Base-by-base conservation (phyloP, 2,888 invertebrate genomes). In the Drosophila merina region DNA sequence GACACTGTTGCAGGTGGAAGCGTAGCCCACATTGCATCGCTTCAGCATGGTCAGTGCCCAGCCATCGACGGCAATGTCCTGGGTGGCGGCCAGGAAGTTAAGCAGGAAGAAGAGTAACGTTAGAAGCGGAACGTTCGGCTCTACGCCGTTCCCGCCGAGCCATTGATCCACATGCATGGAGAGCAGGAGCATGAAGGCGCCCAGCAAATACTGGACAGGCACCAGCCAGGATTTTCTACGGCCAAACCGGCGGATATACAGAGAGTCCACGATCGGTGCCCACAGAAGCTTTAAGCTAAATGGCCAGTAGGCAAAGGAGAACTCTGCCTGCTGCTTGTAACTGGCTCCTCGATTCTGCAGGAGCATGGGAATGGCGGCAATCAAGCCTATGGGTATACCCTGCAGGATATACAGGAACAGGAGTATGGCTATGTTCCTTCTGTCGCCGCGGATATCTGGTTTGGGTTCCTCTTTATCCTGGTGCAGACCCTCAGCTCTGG, bases 31-130 rank as follows among this genome's bases (percentile, higher is more conserved):
- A 92, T 99, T 99, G 83, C 95, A 97, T 95, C 97, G 96, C 88
- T 97, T 97, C 1, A 99, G 93, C 98, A 99, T 99, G 0, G 99
- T 99, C 9, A 99, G 93, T 0, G 99, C 99, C 99, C 99, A 99
- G 25, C 99, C 99, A 93, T 99, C 99, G 0, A 99, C 99, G 12
- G 98, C 99, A 88, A 99, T 99, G 91, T 99, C 99, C 93, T 99
- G 99, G 1, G 99, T 99, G 2, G 99, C 99, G 4, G 99, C 99
- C 83, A 99, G 93, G 89, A 99, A 98, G 89, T 99, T 99, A 3
- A 99, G 93, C 58, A 95, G 93, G 90, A 99, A 96, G 92, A 99
- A 99, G 64, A 97, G 93, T 10, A 94, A 88, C 0, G 99, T 99
- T 28, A 99, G 93, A 51, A 96, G 91, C 62, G 93, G 94, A 79